Evolutionary conservation across 2,797 vertebrate genomes (phyloP), one percentile per base, ranked within the genome.

Genomic region (Florisuga fusca): DNA sequence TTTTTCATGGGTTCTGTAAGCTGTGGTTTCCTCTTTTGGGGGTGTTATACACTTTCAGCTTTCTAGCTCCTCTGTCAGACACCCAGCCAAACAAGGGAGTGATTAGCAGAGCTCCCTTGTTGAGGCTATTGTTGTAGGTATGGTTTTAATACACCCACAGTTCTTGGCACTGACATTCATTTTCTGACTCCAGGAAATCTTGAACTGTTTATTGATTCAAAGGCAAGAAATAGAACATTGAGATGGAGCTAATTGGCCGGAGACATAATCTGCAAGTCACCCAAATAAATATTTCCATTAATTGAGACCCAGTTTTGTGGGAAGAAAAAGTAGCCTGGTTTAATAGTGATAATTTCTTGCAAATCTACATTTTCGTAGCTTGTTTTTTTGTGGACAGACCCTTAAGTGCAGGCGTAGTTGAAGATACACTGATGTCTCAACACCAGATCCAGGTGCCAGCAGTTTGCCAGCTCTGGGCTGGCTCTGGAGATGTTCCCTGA

Each of bases 111-210:
- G 93, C 90, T 97, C 77, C 95, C 95, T 84, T 25, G 88, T 94
- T 15, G 45, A 88, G 91, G 90, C 95, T 96, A 96, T 97, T 98
- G 96, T 97, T 97, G 90, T 93, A 97, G 96, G 97, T 88, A 97
- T 98, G 98, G 96, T 97, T 98, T 98, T 97, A 96, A 98, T 98
- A 94, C 97, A 97, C 94, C 94, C 95, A 86, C 95, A 90, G 92
- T 63, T 97, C 97, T 97, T 98, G 95, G 97, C 97, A 94, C 94
- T n/a, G 58, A 7, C 5, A 18, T 89, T 95, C 90, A n/a, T 84
- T 89, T 97, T 97, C 96, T 80, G 94, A 96, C 94, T 97, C 97
- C 94, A 97, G 97, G 96, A 98, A 97, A 97, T 97, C 97, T 97
- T 95, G 93, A 94, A 94, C 93, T 98, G 96, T 97, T 98, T 97